phyloP scores from a whole-genome alignment of 2,888 invertebrate species.

The Acronicta aceris region DNA sequence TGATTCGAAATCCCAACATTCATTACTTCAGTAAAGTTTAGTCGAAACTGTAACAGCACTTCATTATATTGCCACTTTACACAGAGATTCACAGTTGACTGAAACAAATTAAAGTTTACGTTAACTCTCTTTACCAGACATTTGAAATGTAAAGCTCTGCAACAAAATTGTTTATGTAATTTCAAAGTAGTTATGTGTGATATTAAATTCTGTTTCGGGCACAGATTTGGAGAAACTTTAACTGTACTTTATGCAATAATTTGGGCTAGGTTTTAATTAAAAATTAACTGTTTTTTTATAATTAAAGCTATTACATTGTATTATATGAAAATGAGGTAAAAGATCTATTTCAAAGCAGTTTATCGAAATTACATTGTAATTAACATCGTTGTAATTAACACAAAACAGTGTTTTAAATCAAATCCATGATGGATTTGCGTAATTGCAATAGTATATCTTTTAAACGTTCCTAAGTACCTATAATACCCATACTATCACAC shows the following conservation, averaged over 20 bases:
- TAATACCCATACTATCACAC: no score
- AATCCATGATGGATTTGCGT: no score
- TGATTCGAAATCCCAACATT: constrained; percentile 14
- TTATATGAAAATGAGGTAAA: no score
- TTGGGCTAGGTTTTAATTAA: not conserved
- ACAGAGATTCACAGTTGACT: constrained; percentile 25
- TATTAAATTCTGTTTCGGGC: constrained; percentile 2
- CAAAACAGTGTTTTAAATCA: no score
- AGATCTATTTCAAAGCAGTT: no score
- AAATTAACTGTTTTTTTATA: no score
- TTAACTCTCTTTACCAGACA: constrained; percentile 22
- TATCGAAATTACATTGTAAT: no score
- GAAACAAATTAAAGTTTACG: constrained; percentile 28
- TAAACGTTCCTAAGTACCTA: no score
- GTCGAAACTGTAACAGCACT: constrained; percentile 9
- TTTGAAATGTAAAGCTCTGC: constrained; percentile 37
- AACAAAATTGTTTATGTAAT: constrained; percentile 18
- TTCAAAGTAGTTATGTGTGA: constrained; percentile 3
- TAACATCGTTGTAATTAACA: no score
- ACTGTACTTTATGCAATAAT: not conserved
- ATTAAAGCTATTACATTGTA: no score
- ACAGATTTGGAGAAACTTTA: not conserved
- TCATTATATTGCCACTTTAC: constrained; percentile 23
- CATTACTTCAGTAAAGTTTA: constrained; percentile 8
- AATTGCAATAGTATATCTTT: no score